Evolutionary conservation across 2,888 invertebrate species (phyloP), one percentile per base, ranked within the genome.

Genomic region (Ectropis crepuscularia): DNA sequence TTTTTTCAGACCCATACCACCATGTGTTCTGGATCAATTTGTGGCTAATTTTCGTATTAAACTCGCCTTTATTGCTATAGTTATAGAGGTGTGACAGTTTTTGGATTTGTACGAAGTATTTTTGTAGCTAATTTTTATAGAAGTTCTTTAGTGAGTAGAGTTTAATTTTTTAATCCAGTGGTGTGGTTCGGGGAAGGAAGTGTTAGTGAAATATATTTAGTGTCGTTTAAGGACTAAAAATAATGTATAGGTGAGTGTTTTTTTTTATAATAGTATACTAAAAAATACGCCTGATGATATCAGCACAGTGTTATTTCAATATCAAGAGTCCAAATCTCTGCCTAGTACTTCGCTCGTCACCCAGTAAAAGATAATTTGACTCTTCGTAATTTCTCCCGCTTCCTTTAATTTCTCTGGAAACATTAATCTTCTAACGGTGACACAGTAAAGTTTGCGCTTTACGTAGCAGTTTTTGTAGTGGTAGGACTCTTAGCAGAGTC

Each of bases 231-330:
- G 46, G 9, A 43, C 38, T 43, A 38, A 42, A 45, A 47, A 11
- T 36, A n/a, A 72, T 74, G 73, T 58, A 68, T 62, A 68, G 70
- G 74, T 76, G 69, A 55, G 55, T 42, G 62, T 48, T 28, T 48
- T 50, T 61, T 16, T 36, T 59, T 43, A 7, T 6, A 10, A 28
- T 12, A 28, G 16, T 28, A 28, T 28, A 28, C 1, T 2, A 28
- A 2, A 28, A 28, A 28, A 28, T 4, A 28, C 16, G 16, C 16
- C 4, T 28, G 16, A 1, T 28, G 2, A 28, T 28, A 28, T 2
- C 16, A 28, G 16, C 16, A 4, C 16, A 28, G 16, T n/a, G n/a
- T n/a, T n/a, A n/a, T n/a, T n/a, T n/a, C n/a, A n/a, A n/a, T n/a
- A n/a, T n/a, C n/a, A 28, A 28, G 16, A 28, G 16, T 28, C 16